Evolutionary conservation across 53 echinoderm and acorn worm genomes (phyloP).

Genomic region (Paelopatides confundens): DNA sequence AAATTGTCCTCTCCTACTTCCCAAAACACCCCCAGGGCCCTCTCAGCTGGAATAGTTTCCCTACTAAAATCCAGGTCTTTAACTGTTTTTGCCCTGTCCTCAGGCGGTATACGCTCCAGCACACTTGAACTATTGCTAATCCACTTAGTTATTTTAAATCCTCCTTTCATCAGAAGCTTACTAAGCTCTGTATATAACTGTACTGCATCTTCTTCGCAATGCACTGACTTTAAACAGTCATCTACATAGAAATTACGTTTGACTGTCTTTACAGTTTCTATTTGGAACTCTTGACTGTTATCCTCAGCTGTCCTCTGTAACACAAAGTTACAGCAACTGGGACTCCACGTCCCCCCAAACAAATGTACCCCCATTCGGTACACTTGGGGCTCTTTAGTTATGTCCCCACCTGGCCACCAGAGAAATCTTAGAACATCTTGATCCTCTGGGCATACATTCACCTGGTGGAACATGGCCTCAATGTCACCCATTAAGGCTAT

Average conservation of each 20-base stretch:
- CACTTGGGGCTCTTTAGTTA: slow-evolving; percentile 40
- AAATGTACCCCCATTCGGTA: slow-evolving; percentile 77
- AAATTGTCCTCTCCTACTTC: slow-evolving; percentile 55
- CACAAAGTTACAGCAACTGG: slow-evolving; percentile 60
- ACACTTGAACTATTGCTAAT: slow-evolving; percentile 61
- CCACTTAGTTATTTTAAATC: slow-evolving; percentile 73
- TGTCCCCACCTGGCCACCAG: slow-evolving; percentile 74
- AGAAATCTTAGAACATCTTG: slow-evolving; percentile 62
- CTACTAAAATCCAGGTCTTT: slow-evolving; percentile 48
- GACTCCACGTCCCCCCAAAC: slow-evolving; percentile 67
- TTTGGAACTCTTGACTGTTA: slow-evolving; percentile 20
- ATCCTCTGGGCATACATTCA: slow-evolving; percentile 53
- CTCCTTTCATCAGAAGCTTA: slow-evolving; percentile 33
- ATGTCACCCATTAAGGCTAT: slow-evolving; percentile 67
- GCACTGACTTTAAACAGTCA: slow-evolving; percentile 72
- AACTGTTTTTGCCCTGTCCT: slow-evolving; percentile 66
- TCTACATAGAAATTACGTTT: slow-evolving; percentile 73
- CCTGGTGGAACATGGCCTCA: slow-evolving; percentile 67
- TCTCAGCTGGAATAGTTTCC: slow-evolving; percentile 55
- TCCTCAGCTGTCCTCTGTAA: slow-evolving; percentile 63
- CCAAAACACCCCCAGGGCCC: slow-evolving; percentile 78
- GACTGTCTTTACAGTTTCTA: slow-evolving; percentile 53
- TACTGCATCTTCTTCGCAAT: slow-evolving; percentile 50
- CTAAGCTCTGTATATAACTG: slow-evolving; percentile 45
- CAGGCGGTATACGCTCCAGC: slow-evolving; percentile 53